Percentiles rank a stretch among this genome's conserved stretches.
These are phyloP conservation scores for Malurus cyaneus DNA, from an alignment of 2,113 vertebrate genomes.

Conservation along the genomic window DNA sequence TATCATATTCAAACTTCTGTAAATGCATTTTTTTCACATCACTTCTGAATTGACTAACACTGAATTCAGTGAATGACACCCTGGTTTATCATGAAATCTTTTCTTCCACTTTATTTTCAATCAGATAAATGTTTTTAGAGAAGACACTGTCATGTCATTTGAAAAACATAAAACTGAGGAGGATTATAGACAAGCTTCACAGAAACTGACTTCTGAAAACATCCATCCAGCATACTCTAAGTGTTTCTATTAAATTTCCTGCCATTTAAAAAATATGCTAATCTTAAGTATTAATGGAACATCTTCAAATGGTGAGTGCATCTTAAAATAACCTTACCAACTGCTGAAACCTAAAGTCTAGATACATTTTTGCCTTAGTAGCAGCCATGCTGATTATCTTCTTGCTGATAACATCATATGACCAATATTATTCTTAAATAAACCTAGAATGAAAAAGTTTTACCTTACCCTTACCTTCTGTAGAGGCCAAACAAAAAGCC, in stretches of 20 bases:
- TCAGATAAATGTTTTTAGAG: neutral
- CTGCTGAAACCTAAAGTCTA: neutral
- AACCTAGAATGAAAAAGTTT: neutral
- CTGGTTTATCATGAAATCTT: neutral
- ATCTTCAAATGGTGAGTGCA: neutral
- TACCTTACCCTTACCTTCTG: neutral
- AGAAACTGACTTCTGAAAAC: neutral
- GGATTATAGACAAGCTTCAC: neutral
- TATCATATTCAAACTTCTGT: neutral
- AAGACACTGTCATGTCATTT: neutral
- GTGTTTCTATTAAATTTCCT: neutral
- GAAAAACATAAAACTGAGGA: neutral
- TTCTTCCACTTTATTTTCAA: neutral
- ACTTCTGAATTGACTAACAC: neutral
- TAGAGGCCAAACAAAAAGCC: neutral
- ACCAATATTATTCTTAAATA: neutral
- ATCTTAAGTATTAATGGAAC: neutral
- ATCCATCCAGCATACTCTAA: neutral
- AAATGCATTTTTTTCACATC: neutral
- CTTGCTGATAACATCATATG: neutral
- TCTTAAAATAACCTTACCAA: conserved; percentile 24
- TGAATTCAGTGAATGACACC: neutral
- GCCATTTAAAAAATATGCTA: neutral
- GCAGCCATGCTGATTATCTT: neutral
- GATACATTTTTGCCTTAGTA: neutral